Evolutionary conservation across 2,797 vertebrate species (phyloP).

Genomic region (Sylvilagus floridanus): DNA sequence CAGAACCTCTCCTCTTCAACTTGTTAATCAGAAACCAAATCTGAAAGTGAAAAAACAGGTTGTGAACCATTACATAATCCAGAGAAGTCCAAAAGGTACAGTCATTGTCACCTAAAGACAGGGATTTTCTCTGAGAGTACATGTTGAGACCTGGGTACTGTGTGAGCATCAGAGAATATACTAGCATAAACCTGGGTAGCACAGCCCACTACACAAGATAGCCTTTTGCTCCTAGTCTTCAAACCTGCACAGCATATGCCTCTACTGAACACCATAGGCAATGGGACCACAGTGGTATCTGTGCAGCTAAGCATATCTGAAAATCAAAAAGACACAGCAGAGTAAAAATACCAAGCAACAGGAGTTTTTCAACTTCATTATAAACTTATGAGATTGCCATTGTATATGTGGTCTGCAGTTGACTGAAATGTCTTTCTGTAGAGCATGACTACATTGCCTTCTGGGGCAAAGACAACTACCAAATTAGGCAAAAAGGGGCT

Average conservation of each 20-base stretch:
- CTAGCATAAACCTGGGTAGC: too few relatives aligned
- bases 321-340: too few relatives aligned
- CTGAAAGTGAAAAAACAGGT: constrained; percentile 3
- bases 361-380: neutral
- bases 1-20: constrained; percentile 3
- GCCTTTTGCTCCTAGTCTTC: too few relatives aligned
- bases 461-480: neutral
- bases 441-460: neutral
- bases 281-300: too few relatives aligned
- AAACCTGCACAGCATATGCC: too few relatives aligned
- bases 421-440: neutral
- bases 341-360: neutral
- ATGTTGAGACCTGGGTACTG: neutral
- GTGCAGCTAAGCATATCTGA: too few relatives aligned
- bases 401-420: neutral
- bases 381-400: neutral
- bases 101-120: neutral
- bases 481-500: constrained; percentile 1
- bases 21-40: constrained; percentile 34
- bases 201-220: too few relatives aligned
- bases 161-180: neutral
- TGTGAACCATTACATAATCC: neutral
- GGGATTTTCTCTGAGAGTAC: neutral
- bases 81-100: neutral
- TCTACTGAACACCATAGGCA: too few relatives aligned